These are phyloP conservation scores for Tuberolachnus salignus DNA, from an alignment of 2,888 invertebrate species.

Conservation along the genomic window DNA sequence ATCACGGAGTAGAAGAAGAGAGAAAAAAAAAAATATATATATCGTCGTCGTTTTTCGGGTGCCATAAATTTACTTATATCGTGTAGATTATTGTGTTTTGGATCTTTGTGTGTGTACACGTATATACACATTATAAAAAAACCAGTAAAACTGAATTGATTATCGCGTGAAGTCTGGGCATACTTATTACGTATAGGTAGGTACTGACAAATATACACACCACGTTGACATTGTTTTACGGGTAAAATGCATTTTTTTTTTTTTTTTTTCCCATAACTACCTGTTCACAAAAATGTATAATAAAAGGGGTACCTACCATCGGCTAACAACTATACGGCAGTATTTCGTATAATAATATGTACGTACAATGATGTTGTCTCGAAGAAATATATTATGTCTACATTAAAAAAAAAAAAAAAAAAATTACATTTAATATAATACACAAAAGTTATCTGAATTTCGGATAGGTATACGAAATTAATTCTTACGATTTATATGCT, in stretches of 20 bases:
- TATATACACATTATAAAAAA: too few relatives aligned
- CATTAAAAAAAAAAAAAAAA: not conserved
- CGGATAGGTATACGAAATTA: not conserved
- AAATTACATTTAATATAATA: not conserved
- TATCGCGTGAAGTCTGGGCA: slow-evolving; percentile 21
- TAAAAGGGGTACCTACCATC: slow-evolving; percentile 5
- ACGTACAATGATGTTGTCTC: not conserved
- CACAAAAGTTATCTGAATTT: not conserved
- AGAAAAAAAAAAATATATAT: not conserved
- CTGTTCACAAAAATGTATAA: slow-evolving; percentile 7
- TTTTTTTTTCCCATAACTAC: not conserved
- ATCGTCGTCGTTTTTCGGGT: not conserved
- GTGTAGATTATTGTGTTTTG: slow-evolving; percentile 26
- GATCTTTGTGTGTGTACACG: not conserved
- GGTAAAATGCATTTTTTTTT: not conserved
- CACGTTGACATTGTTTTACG: slow-evolving; percentile 9
- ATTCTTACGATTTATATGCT: not conserved
- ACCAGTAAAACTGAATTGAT: slow-evolving; percentile 42
- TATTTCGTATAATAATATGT: not conserved
- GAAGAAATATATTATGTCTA: not conserved
- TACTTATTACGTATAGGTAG: not conserved
- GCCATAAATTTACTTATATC: slow-evolving; percentile 31
- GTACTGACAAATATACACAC: slow-evolving; percentile 23
- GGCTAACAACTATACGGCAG: not conserved
- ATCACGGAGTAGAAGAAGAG: not conserved